Percentiles rank a stretch among this genome's conserved stretches.
These are phyloP conservation scores for Sinonovacula constricta DNA, from an alignment of 1,140 invertebrate species.

Conservation along the genomic window DNA sequence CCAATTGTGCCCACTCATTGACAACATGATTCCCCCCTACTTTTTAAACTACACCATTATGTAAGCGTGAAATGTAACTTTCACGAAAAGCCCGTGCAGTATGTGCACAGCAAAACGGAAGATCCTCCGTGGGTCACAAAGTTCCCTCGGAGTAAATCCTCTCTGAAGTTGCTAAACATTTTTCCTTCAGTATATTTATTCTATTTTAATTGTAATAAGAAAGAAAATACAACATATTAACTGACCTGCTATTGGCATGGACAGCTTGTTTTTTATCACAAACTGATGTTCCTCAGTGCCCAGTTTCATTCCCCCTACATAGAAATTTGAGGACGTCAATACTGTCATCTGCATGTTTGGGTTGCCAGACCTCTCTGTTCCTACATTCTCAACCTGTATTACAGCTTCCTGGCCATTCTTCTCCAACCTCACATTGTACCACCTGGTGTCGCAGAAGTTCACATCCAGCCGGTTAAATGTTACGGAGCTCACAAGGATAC, in stretches of 20 bases:
- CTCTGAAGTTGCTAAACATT: too few relatives aligned
- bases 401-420: constrained; percentile 64
- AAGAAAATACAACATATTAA: background rate
- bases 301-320: constrained; percentile 67
- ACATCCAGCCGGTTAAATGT: constrained; percentile 55
- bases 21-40: too few relatives aligned
- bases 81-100: too few relatives aligned
- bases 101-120: too few relatives aligned
- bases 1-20: too few relatives aligned
- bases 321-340: constrained; percentile 60
- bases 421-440: constrained; percentile 57
- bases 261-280: constrained; percentile 59
- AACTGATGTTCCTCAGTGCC: constrained; percentile 59
- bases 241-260: constrained; percentile 63
- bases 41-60: too few relatives aligned
- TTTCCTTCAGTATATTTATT: too few relatives aligned
- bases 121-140: too few relatives aligned
- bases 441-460: constrained; percentile 72
- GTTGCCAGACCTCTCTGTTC: constrained; percentile 55
- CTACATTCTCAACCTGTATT: constrained; percentile 53
- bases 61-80: too few relatives aligned
- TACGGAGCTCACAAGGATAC: constrained; percentile 53
- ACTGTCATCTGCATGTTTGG: constrained; percentile 53
- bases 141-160: too few relatives aligned
- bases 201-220: background rate